Evolutionary conservation across 2,797 vertebrate species (phyloP), one percentile per base, ranked within the genome.

Genomic region (Chanos chanos): DNA sequence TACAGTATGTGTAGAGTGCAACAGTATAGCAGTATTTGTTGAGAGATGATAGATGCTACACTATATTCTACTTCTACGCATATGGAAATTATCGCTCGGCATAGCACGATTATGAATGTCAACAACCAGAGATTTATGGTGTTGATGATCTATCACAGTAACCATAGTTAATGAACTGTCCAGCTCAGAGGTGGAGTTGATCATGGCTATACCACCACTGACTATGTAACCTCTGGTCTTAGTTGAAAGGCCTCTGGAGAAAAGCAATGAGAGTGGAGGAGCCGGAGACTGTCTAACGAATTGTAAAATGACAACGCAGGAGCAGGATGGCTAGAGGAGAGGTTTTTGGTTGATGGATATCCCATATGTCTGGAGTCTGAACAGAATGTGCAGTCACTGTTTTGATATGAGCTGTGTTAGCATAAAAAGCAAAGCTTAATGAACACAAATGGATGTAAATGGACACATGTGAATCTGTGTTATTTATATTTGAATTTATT

Each of bases 321-420:
- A 28, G 33, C 36, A 77, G 76, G 58, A 59, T 21, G 44, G 61
- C 44, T 72, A 65, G 50, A 74, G 64, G 79, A 76, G 77, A 79
- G 70, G 22, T 36, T 1, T 27, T 19, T 21, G 18, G 44, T 73
- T 88, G 84, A 85, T 88, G 85, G 89, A 85, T 83, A 85, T 88
- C 84, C 85, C 86, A 88, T 89, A 86, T 89, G 86, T 75, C 76
- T 80, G 59, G 45, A 70, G 61, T 81, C 71, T 70, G 79, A 73
- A 51, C 52, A 81, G 74, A 74, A 71, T 43, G 55, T 70, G 68
- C 68, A 49, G 10, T 12, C 61, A 25, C 39, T 27, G 15, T 31
- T 40, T 37, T 6, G 58, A 31, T 31, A 43, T 41, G 27, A 33
- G 27, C 28, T 56, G 27, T 21, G 28, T 15, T 40, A 34, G 10